Base-by-base conservation (phyloP, 2,888 invertebrate species). In the Sinelater perroti region DNA sequence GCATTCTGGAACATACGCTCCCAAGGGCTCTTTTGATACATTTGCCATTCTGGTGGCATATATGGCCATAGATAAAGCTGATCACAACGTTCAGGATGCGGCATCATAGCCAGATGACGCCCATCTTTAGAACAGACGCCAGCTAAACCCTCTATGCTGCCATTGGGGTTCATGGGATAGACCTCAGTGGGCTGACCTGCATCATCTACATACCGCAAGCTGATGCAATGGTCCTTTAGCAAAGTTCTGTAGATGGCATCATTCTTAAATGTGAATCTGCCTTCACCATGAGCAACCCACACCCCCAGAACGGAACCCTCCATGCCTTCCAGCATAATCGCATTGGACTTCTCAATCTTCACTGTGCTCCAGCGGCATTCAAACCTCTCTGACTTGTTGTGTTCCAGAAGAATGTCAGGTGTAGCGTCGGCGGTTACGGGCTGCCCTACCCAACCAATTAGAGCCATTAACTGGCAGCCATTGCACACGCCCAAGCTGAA, bases 401-500 rank as follows among this genome's bases (percentile, higher is more conserved):
- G 92, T 65, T 91, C 88, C 16, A 98, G 78, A 61, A 89, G 84
- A 56, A 94, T 82, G 67, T 88, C 85, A 0, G 85, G 84, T 42
- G 70, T 72, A 1, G 68, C 63, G 1, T 69, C 66, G 0, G 64
- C 59, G 3, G 71, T 65, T 6, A 79, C 74, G 0, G 70, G 68
- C 1, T 81, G 80, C 33, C 90, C 91, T 40, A 98, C 82, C 94
- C 95, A 97, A 2, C 96, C 96, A 3, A 99, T 84, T 16, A 95
- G 78, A 3, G 90, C 93, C 94, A 98, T 93, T 63, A 99, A 79
- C 74, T 99, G 98, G 72, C 98, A 98, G 0, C 98, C 98, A 76
- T 99, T 99, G 75, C 98, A 99, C n/a, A 97, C 91, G 20, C 98
- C 98, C 64, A 98, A 83, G 46, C 96, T 96, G 78, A 99, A 98